Conservation (phyloP, 2,797 vertebrate genomes). For the Propithecus perrieri region DNA sequence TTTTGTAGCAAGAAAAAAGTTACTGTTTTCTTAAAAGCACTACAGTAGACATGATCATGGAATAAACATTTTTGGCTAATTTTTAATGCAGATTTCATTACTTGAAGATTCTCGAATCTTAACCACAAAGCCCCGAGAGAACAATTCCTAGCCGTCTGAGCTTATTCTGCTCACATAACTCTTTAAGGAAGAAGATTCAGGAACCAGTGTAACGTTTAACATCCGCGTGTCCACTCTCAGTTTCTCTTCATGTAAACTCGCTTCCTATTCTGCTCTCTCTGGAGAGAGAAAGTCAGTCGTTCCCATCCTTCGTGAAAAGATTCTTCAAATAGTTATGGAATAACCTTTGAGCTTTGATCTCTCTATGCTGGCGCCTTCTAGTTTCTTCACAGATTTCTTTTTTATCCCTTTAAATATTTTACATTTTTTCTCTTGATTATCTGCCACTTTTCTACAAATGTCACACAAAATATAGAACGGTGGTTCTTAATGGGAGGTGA, state of each 20-base stretch:
- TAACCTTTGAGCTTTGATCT: neutral
- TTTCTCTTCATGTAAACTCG: neutral
- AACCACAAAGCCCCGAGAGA: neutral
- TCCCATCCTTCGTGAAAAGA: neutral
- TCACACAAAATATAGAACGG: neutral
- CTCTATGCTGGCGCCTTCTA: neutral
- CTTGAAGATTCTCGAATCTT: neutral
- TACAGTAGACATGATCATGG: neutral
- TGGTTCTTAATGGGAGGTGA: neutral
- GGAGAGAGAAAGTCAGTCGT: neutral
- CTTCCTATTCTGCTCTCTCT: neutral
- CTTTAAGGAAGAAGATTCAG: neutral
- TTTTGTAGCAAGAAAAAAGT: conserved; percentile 7
- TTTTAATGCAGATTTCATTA: conserved; percentile 19
- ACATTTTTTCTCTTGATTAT: neutral
- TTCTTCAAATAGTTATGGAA: neutral
- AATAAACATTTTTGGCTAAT: neutral
- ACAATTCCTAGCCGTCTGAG: neutral
- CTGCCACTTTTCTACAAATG: neutral
- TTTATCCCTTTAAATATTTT: neutral
- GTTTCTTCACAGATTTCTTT: conserved; percentile 1
- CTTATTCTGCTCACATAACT: neutral
- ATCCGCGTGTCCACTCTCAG: neutral
- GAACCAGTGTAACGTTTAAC: neutral
- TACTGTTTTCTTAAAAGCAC: neutral